Evolutionary conservation across 2,888 invertebrate species (phyloP), one percentile per base, ranked within the genome.

Genomic region (Drosophila bunnanda): DNA sequence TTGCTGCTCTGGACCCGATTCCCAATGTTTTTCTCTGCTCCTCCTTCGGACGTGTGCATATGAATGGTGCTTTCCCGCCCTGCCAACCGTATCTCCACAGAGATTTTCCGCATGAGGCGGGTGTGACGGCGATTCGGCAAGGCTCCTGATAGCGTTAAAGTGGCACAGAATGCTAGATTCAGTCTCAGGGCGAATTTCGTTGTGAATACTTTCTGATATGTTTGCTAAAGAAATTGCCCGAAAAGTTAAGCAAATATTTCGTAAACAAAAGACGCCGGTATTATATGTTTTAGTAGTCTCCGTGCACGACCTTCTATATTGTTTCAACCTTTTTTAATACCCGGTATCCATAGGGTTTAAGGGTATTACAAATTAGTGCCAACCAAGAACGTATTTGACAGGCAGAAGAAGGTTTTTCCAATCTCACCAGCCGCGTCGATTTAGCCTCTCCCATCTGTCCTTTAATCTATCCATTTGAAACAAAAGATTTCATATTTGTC

Each of bases 1-100:
- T 60, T 56, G 32, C 66, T 60, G 67, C 82, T 73, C 66, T 38
- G 62, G 74, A 62, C 65, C 74, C 65, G 74, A 57, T 71, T 70
- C 61, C 79, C 69, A 67, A 69, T 79, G 79, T 65, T 46, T 46
- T 53, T 62, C 56, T 54, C 53, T 61, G 53, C 64, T 54, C 61
- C 28, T 30, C 60, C 60, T 30, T 41, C 7, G 39, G 30, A 12
- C 30, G 39, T 67, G 44, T 30, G 64, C 43, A 30, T 44, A 20
- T 54, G 44, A 20, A 8, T 50, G 39, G 39, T 46, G 25, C 38
- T 53, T 65, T 15, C 12, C n/a, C 17, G 20, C 9, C 30, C 10
- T 48, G 20, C 12, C 13, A 30, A 30, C 48, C 30, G 13, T 50
- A 9, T 50, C 17, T 15, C 10, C 34, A 38, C 22, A 12, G 34